These are phyloP conservation scores for Pseudoips prasinana DNA, from an alignment of 2,888 invertebrate species.

Conservation along the genomic window DNA sequence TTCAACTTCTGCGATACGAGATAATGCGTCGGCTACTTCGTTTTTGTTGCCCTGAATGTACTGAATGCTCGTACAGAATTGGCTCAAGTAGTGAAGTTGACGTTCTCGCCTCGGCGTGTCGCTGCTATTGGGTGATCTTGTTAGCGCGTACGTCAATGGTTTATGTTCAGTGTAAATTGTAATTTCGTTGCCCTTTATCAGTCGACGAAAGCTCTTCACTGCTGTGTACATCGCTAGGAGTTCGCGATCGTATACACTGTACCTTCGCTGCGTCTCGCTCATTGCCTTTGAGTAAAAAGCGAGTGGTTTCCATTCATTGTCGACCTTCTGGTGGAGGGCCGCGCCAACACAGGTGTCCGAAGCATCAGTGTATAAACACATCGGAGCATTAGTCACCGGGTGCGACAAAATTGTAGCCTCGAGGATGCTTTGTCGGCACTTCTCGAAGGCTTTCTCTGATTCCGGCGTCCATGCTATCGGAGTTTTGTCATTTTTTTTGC, in stretches of 20 bases:
- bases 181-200: slow-evolving; percentile 11
- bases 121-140: background rate
- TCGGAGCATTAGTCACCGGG: slow-evolving; percentile 4
- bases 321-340: slow-evolving; percentile 21
- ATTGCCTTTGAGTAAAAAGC: slow-evolving; percentile 24
- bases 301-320: slow-evolving; percentile 18
- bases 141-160: background rate
- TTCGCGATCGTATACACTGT: slow-evolving; percentile 25
- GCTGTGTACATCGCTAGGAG: slow-evolving; percentile 25
- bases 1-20: background rate
- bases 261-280: slow-evolving; percentile 16
- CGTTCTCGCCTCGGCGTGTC: background rate
- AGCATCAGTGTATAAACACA: slow-evolving; percentile 22
- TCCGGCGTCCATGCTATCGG: no score
- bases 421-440: no score
- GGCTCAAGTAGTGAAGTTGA: background rate
- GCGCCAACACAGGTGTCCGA: slow-evolving; percentile 17
- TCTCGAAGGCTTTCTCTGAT: no score
- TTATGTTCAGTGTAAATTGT: slow-evolving; percentile 4
- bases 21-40: background rate
- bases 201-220: slow-evolving; percentile 15
- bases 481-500: slow-evolving; percentile 21
- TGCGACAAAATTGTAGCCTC: slow-evolving; percentile 11
- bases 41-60: background rate
- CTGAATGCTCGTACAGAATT: background rate